These are phyloP conservation scores for Cynopterus brachyotis DNA, from an alignment of 2,113 vertebrate species.

Conservation along the genomic window DNA sequence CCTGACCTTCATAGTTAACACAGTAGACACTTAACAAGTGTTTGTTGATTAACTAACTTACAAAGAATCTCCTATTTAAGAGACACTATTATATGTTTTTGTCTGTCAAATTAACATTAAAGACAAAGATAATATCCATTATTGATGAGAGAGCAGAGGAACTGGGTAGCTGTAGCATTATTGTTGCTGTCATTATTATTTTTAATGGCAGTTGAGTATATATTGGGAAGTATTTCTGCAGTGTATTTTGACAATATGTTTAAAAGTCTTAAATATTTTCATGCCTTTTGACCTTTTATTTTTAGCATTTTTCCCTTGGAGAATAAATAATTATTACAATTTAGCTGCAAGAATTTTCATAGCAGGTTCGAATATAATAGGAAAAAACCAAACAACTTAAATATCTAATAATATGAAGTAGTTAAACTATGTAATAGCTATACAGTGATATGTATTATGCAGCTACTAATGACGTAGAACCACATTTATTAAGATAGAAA, in stretches of 20 bases:
- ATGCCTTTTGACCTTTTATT: background rate
- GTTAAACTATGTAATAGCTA: background rate
- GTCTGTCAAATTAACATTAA: background rate
- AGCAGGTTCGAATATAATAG: background rate
- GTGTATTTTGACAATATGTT: background rate
- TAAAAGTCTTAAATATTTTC: conserved; percentile 16
- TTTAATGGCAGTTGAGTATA: background rate
- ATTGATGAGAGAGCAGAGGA: background rate
- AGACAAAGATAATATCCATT: background rate
- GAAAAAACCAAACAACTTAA: conserved; percentile 6
- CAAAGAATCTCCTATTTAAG: background rate
- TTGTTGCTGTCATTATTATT: background rate
- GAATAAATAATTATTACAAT: background rate
- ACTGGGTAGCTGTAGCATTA: background rate
- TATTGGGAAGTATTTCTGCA: background rate
- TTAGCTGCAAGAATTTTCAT: background rate
- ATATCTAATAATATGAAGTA: background rate
- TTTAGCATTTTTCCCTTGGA: background rate
- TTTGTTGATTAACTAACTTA: background rate
- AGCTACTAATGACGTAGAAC: background rate
- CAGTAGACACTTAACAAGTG: background rate
- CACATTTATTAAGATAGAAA: conserved; percentile 31
- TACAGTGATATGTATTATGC: background rate
- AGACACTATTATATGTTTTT: background rate
- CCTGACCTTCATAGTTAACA: background rate